Evolutionary conservation across 2,797 vertebrate genomes (phyloP), one percentile per base, ranked within the genome.

Genomic region (Psittacula echo): DNA sequence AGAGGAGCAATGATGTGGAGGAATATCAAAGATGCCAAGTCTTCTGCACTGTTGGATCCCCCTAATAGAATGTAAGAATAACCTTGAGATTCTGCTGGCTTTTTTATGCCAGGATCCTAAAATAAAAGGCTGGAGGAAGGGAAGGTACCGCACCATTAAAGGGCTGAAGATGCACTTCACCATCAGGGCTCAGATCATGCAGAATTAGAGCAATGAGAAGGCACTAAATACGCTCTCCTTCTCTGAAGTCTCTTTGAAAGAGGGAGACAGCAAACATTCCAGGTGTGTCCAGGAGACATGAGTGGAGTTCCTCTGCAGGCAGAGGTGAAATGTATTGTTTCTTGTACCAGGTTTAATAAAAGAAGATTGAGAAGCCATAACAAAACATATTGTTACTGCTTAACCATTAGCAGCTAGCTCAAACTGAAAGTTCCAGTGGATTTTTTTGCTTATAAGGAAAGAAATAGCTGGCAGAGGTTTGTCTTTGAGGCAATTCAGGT

Each of bases 321-420:
- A 50, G 47, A 82, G 21, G 11, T 30, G 29, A 29, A 54, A 44
- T 60, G 70, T 60, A 30, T 54, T 47, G 4, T 60, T 79, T 73
- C 14, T n/a, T 73, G 9, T 29, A 45, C 13, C 37, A 73, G 14
- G 15, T 51, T 67, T 71, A 68, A n/a, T 58, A 23, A 65, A 76
- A 58, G 20, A 68, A 76, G 39, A 70, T 29, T 39, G 47, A 91
- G 37, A 87, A 87, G 13, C 37, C 13, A 3, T n/a, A 74, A 51
- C 5, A 1, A 13, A 4, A 1, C 2, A 0, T 61, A 7, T 12
- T 74, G 9, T 50, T 66, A 42, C 10, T 21, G 8, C 18, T 67
- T 85, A 65, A 58, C 17, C 41, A 24, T 39, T 21, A n/a, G 29
- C 44, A 68, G 30, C 26, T 67, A 74, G 27, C 41, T 90, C 88